These are phyloP conservation scores for Carposina sasakii DNA, from an alignment of 1,140 invertebrate species.

Conservation along the genomic window DNA sequence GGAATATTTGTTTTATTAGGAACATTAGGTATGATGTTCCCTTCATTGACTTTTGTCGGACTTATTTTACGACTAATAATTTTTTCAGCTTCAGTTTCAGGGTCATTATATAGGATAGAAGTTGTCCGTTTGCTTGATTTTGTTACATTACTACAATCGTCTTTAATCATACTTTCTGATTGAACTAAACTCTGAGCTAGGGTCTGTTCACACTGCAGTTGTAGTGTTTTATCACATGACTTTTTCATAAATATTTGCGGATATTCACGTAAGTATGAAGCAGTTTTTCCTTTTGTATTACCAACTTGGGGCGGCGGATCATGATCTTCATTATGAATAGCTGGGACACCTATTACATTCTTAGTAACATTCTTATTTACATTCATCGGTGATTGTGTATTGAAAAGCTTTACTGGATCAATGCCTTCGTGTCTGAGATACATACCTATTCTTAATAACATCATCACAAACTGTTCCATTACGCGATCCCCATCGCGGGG, in stretches of 20 bases:
- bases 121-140: too few relatives aligned
- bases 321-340: conserved; percentile 29
- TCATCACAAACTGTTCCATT: conserved; percentile 57
- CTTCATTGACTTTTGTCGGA: too few relatives aligned
- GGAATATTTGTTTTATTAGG: too few relatives aligned
- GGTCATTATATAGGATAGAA: too few relatives aligned
- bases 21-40: too few relatives aligned
- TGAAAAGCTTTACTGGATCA: conserved; percentile 20
- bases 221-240: conserved; percentile 26
- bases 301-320: conserved; percentile 41
- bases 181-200: too few relatives aligned
- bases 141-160: too few relatives aligned
- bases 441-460: conserved; percentile 47
- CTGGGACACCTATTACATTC: conserved; percentile 1
- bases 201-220: too few relatives aligned
- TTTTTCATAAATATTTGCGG: conserved; percentile 61
- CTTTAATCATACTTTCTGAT: too few relatives aligned
- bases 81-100: too few relatives aligned
- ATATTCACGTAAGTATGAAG: conserved; percentile 52
- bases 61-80: too few relatives aligned
- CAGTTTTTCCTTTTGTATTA: conserved; percentile 31
- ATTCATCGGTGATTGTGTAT: conserved; percentile 20
- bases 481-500: conserved; percentile 55
- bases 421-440: conserved; percentile 38
- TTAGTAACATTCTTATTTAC: conserved; percentile 17